Evolutionary conservation across 2,797 vertebrate genomes (phyloP).

Genomic region (Danio choprae): DNA sequence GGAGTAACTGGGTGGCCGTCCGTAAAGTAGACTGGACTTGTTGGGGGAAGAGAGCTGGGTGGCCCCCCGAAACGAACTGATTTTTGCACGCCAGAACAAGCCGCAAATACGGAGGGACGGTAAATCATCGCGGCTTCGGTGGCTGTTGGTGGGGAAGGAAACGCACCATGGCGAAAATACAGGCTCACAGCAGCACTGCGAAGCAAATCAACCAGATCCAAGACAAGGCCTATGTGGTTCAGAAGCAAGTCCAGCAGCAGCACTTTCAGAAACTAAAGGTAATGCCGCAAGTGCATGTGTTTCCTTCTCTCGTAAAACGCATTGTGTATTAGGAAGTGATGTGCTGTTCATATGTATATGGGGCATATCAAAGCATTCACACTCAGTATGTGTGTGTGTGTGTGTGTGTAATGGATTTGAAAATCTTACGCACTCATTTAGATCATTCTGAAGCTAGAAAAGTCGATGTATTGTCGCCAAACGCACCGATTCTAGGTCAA

Average conservation of each 20-base stretch:
- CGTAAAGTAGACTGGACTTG: constrained; percentile 75
- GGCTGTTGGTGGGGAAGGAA: constrained; percentile 63
- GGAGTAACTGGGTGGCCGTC: constrained; percentile 77
- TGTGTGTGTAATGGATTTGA: constrained; percentile 3
- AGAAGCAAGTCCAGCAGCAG: constrained; percentile 87
- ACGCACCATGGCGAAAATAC: constrained; percentile 86
- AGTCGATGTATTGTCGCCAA: constrained; percentile 5
- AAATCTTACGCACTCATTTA: constrained; percentile 27
- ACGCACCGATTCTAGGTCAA: background rate
- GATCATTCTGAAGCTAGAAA: constrained; percentile 12
- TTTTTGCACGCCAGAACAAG: constrained; percentile 41
- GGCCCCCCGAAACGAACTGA: constrained; percentile 67
- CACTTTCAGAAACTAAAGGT: constrained; percentile 90
- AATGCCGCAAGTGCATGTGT: constrained; percentile 56
- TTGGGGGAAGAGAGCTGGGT: constrained; percentile 77
- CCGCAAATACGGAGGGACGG: constrained; percentile 55
- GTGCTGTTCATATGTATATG: constrained; percentile 36
- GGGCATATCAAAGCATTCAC: constrained; percentile 38
- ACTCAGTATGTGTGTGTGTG: background rate
- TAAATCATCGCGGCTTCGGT: constrained; percentile 68
- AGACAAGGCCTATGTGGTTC: constrained; percentile 84
- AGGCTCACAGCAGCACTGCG: constrained; percentile 79
- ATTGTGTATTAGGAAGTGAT: constrained; percentile 75
- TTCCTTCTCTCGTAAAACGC: constrained; percentile 65
- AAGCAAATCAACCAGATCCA: constrained; percentile 85